Evolutionary conservation across 2,797 vertebrate genomes (phyloP).

Genomic region (Anas georgica): DNA sequence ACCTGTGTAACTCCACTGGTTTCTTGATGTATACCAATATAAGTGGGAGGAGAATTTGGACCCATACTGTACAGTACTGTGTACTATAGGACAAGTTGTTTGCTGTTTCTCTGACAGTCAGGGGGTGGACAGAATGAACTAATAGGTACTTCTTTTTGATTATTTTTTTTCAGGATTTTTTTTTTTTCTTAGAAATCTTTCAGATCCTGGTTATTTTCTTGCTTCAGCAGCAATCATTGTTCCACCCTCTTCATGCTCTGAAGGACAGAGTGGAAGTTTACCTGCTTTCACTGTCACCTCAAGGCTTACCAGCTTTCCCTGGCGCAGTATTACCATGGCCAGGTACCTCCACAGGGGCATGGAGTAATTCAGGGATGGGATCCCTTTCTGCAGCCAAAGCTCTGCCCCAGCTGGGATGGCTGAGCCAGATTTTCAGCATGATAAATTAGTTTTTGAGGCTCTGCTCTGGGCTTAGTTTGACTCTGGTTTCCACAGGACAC

Average conservation of each 20-base stretch:
- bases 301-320: background rate
- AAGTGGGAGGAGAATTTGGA: constrained; percentile 38
- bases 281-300: accelerated
- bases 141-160: background rate
- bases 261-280: background rate
- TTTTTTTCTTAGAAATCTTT: background rate
- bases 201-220: background rate
- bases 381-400: accelerated
- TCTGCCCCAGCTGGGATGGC: background rate
- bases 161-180: background rate
- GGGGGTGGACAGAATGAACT: background rate
- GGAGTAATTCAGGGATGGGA: background rate
- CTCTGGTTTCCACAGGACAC: background rate
- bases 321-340: background rate
- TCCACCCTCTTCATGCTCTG: background rate
- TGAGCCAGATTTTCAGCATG: background rate
- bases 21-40: background rate
- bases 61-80: background rate
- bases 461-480: background rate
- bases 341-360: accelerated
- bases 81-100: background rate
- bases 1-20: background rate
- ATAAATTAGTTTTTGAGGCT: background rate
- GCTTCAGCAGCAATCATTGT: background rate
- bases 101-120: background rate